phyloP scores from a whole-genome alignment of 2,113 vertebrate species.

The Monopterus albus region DNA sequence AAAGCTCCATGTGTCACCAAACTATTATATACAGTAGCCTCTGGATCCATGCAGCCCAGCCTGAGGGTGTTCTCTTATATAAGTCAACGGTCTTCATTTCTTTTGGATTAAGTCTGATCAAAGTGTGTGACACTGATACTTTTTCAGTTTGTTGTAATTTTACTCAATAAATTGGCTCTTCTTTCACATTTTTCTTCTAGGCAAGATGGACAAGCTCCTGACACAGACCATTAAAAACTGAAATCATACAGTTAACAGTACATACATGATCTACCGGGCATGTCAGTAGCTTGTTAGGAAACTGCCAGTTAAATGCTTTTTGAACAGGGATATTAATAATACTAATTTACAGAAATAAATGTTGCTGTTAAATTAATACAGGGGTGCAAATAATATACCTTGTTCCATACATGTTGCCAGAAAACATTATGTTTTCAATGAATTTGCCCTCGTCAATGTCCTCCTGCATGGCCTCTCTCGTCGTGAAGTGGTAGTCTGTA shows the following conservation, averaged over 20 bases:
- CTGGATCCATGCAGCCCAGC: slow-evolving; percentile 27
- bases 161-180: neutral
- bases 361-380: neutral
- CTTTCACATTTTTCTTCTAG: neutral
- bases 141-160: neutral
- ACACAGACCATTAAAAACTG: neutral
- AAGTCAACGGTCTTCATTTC: neutral
- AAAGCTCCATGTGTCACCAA: slow-evolving; percentile 70
- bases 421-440: slow-evolving; percentile 93
- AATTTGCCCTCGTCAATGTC: slow-evolving; percentile 89
- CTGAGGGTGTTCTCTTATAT: slow-evolving; percentile 2
- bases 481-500: slow-evolving; percentile 94
- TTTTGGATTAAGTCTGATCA: neutral
- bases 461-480: slow-evolving; percentile 89
- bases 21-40: slow-evolving; percentile 40
- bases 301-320: neutral
- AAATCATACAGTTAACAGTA: neutral
- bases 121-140: neutral
- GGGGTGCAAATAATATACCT: slow-evolving; percentile 81
- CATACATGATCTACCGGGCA: too few species aligned
- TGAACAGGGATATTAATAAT: neutral
- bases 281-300: too few species aligned
- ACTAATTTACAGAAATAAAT: too few species aligned
- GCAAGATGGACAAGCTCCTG: neutral
- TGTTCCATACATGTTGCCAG: slow-evolving; percentile 95